These are phyloP conservation scores for Nomada flava DNA, from an alignment of 2,888 invertebrate genomes.

Conservation along the genomic window DNA sequence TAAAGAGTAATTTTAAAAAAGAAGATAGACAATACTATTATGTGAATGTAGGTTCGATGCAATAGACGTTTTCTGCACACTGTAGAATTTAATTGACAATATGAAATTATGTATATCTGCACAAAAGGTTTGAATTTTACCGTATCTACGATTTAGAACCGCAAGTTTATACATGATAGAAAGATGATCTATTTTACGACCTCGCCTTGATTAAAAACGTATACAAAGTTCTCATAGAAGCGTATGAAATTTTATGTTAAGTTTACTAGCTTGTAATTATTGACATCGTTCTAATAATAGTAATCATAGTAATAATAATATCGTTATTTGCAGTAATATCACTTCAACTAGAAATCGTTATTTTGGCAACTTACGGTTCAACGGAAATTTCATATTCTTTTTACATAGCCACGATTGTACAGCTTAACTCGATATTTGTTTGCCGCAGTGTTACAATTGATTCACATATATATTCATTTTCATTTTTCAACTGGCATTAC, in stretches of 20 bases:
- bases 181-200: slow-evolving; percentile 58
- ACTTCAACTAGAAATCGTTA: slow-evolving; percentile 79
- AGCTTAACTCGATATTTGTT: slow-evolving; percentile 66
- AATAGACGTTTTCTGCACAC: slow-evolving; percentile 63
- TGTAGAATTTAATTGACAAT: slow-evolving; percentile 81
- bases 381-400: slow-evolving; percentile 76
- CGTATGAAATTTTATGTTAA: slow-evolving; percentile 72
- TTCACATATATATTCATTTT: slow-evolving; percentile 74
- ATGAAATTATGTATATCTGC: slow-evolving; percentile 77
- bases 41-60: slow-evolving; percentile 50
- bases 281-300: slow-evolving; percentile 49
- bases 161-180: slow-evolving; percentile 71
- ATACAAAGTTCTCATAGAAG: slow-evolving; percentile 66
- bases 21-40: not conserved
- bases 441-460: slow-evolving; percentile 71
- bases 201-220: slow-evolving; percentile 64
- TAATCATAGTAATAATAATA: slow-evolving; percentile 64
- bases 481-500: slow-evolving; percentile 75
- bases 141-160: slow-evolving; percentile 73
- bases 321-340: slow-evolving; percentile 74
- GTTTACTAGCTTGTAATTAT: slow-evolving; percentile 72
- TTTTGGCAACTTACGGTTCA: slow-evolving; percentile 82
- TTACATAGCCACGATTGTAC: slow-evolving; percentile 71
- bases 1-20: slow-evolving; percentile 13
- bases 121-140: slow-evolving; percentile 74